A percentile compares a stretch with the other conserved stretches of the same genome.
These are phyloP conservation scores for Idaea aversata DNA, from an alignment of 2,888 invertebrate species.

Conservation along the genomic window DNA sequence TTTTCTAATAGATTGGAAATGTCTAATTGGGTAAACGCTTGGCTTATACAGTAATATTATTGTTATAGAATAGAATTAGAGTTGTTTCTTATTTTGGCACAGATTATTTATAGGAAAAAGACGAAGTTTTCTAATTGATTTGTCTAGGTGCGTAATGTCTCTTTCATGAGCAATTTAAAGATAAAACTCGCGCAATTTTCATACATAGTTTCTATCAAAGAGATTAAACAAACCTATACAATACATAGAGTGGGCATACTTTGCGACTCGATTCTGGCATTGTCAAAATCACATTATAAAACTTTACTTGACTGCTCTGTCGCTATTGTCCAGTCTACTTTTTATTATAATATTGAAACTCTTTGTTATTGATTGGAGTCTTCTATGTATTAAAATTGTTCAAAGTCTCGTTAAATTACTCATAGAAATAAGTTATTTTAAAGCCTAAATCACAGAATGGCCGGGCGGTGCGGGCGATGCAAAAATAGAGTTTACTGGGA, in stretches of 20 bases:
- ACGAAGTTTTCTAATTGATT: slow-evolving; percentile 43
- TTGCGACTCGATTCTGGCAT: no score
- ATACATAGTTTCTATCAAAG: neutral
- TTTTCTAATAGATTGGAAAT: slow-evolving; percentile 11
- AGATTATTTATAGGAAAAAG: slow-evolving; percentile 55
- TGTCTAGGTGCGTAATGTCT: slow-evolving; percentile 46
- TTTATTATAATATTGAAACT: no score
- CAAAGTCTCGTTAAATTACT: neutral
- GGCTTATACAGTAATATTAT: slow-evolving; percentile 1
- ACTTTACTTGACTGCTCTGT: no score
- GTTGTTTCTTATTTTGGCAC: slow-evolving; percentile 67
- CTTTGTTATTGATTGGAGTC: no score
- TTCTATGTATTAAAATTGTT: no score
- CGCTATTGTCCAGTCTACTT: no score
- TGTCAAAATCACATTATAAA: no score
- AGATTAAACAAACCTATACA: no score
- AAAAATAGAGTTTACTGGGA: slow-evolving; percentile 62
- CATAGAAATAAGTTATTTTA: slow-evolving; percentile 26
- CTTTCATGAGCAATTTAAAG: neutral
- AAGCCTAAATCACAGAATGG: slow-evolving; percentile 77
- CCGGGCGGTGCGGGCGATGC: slow-evolving; percentile 71
- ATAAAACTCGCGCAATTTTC: neutral
- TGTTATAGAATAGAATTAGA: slow-evolving; percentile 16
- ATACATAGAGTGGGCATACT: no score
- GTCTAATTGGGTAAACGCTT: neutral